Evolutionary conservation across 92 coral and sea anemone genomes (phyloP).

Genomic region (Hydrozoanthus gracilis): DNA sequence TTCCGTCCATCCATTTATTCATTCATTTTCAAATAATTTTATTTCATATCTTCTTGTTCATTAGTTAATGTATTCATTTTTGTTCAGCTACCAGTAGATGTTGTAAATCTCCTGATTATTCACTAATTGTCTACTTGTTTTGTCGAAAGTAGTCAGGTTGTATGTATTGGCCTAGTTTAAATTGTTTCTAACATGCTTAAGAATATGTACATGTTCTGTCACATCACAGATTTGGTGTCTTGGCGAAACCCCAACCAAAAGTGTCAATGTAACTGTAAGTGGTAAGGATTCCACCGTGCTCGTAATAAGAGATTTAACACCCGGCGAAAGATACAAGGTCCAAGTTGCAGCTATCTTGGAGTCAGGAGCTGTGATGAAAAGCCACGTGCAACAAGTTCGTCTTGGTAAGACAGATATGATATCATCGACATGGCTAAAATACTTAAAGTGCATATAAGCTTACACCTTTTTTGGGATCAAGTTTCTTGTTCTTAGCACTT

Average conservation of each 20-base stretch:
- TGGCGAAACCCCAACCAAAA: slow-evolving; percentile 21
- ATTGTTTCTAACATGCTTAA: not conserved
- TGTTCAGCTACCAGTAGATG: not conserved
- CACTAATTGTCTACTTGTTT: too few relatives aligned
- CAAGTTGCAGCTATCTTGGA: slow-evolving; percentile 34
- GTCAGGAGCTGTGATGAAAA: slow-evolving; percentile 24
- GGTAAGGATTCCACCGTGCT: slow-evolving; percentile 32
- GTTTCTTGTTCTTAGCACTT: too few relatives aligned
- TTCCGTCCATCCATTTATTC: not conserved
- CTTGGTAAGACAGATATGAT: not conserved
- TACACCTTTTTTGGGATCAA: too few relatives aligned
- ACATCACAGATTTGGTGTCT: slow-evolving; percentile 34
- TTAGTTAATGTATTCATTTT: too few relatives aligned
- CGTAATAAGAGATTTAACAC: slow-evolving; percentile 35
- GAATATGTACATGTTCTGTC: not conserved
- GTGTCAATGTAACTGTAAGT: slow-evolving; percentile 18
- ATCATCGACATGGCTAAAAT: not conserved
- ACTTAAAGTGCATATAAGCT: too few relatives aligned
- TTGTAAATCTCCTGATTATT: not conserved
- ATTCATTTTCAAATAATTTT: not conserved
- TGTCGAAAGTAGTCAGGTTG: too few relatives aligned
- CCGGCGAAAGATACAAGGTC: slow-evolving; percentile 56
- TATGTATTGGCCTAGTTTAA: not conserved
- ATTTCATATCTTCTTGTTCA: too few relatives aligned
- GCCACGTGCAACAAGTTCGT: slow-evolving; percentile 24